Percentiles rank a stretch among this genome's conserved stretches.
Evolutionary conservation across 2,113 vertebrate genomes (phyloP).

Genomic region (Centropristis striata): DNA sequence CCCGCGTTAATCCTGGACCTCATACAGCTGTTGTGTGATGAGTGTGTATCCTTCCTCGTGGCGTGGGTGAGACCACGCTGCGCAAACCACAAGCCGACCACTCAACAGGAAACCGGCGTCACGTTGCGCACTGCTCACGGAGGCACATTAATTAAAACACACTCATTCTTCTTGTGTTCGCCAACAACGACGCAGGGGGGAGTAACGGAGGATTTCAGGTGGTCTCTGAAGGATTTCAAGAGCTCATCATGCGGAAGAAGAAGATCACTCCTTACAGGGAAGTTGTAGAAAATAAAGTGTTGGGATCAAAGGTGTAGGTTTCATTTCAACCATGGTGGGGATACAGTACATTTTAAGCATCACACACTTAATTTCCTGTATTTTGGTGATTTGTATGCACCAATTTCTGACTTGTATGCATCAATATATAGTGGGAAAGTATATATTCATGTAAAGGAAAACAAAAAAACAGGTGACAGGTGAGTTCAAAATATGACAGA

Average conservation of each 20-base stretch:
- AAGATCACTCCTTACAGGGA: not conserved
- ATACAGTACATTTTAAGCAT: too few species aligned
- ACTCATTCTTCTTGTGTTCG: constrained; percentile 24
- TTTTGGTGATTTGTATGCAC: too few species aligned
- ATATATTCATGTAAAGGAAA: too few species aligned
- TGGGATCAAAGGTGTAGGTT: too few species aligned
- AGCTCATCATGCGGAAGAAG: not conserved
- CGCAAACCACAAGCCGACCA: constrained; percentile 28
- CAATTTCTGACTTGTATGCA: too few species aligned
- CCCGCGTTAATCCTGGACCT: constrained; percentile 12
- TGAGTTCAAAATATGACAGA: too few species aligned
- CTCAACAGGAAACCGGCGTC: constrained; percentile 58
- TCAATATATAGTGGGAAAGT: too few species aligned
- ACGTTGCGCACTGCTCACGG: constrained; percentile 14
- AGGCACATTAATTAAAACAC: constrained; percentile 28
- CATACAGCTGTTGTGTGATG: constrained; percentile 31
- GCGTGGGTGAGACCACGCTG: constrained; percentile 35
- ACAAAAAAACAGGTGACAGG: too few species aligned
- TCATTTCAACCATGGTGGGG: too few species aligned
- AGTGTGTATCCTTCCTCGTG: constrained; percentile 30
- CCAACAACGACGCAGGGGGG: not conserved
- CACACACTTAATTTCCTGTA: too few species aligned
- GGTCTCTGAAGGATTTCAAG: not conserved
- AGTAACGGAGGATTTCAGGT: not conserved
- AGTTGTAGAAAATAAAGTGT: not conserved